Base-by-base conservation (phyloP, 92 coral and sea anemone species). In the Palythoa caribaeorum region DNA sequence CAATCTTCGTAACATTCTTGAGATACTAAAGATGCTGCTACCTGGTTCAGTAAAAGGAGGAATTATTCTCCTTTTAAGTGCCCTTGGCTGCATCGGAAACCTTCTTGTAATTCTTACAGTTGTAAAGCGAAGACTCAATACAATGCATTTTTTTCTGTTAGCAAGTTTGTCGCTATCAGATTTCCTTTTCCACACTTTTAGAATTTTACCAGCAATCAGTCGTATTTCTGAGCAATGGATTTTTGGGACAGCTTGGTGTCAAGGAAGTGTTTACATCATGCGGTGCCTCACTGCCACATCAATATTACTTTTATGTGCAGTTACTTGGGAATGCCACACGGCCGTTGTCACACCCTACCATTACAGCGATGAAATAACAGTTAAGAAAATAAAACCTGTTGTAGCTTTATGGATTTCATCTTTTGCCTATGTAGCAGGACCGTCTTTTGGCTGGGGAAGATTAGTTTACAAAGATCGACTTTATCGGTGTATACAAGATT, bases 131-230 rank as follows among this genome's bases (percentile, higher is more conserved):
- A 11, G 50, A n/a, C 77, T 36, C 38, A 51, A 72, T 38, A 72
- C 48, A 14, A 36, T 72, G n/a, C 78, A 19, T n/a, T 73, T 15
- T 47, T 73, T 39, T 14, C 59, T 73, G 28, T 73, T 73, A 55
- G 78, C 78, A 73, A 73, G 54, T 73, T 47, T 73, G 78, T 40
- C 21, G 9, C 37, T 73, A 5, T 73, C 78, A 12, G 78, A 73
- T 8, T 36, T 73, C 12, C 78, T 73, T n/a, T 13, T 73, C 17
- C 78, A 38, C 0, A 2, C 14, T 3, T 3, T 12, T 3, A 1
- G 3, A 13, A 39, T 17, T 40, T 47, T 73, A 4, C 5, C 47
- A 14, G n/a, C 28, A 39, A 52, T 19, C 54, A 73, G 13, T 35
- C 54, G 2, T 28, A 47, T 47, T 16, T 47, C 8, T 15, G 78